A percentile compares a stretch with the other conserved stretches of the same genome.
Evolutionary conservation across 2,113 vertebrate genomes (phyloP).

Genomic region (Lampris incognitus): DNA sequence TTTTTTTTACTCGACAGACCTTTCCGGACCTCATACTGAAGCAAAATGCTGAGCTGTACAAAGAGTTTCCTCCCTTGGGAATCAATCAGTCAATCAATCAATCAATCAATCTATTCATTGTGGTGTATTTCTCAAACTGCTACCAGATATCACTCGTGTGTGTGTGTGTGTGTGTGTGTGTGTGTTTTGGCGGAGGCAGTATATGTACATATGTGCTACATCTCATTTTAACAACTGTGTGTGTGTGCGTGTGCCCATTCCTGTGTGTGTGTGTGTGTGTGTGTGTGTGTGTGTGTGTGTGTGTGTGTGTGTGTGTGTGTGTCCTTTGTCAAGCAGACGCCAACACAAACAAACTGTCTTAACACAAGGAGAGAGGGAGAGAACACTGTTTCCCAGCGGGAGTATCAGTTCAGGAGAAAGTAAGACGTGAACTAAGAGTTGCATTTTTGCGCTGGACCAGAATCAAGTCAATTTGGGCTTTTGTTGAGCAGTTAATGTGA

Average conservation of each 20-base stretch:
- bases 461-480: neutral
- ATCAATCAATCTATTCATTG: neutral
- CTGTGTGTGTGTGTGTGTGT: neutral
- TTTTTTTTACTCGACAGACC: neutral
- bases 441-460: slow-evolving; percentile 26
- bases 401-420: slow-evolving; percentile 32
- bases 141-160: slow-evolving; percentile 17
- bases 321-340: slow-evolving; percentile 37
- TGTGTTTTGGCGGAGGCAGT: neutral
- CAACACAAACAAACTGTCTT: slow-evolving; percentile 42
- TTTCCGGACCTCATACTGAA: slow-evolving; percentile 1
- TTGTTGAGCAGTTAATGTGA: too few relatives aligned
- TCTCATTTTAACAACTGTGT: too few relatives aligned
- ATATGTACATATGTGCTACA: neutral
- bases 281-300: slow-evolving; percentile 17
- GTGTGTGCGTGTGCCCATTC: too few relatives aligned
- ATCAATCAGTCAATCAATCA: too few relatives aligned
- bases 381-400: slow-evolving; percentile 28
- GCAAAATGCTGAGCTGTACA: neutral
- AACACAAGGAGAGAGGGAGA: slow-evolving; percentile 35
- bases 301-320: slow-evolving; percentile 14
- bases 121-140: neutral
- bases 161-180: slow-evolving; percentile 19
- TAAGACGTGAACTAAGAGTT: slow-evolving; percentile 28
- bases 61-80: too few relatives aligned